These are phyloP conservation scores for Pandion haliaetus DNA, from an alignment of 2,113 vertebrate species.

Conservation along the genomic window DNA sequence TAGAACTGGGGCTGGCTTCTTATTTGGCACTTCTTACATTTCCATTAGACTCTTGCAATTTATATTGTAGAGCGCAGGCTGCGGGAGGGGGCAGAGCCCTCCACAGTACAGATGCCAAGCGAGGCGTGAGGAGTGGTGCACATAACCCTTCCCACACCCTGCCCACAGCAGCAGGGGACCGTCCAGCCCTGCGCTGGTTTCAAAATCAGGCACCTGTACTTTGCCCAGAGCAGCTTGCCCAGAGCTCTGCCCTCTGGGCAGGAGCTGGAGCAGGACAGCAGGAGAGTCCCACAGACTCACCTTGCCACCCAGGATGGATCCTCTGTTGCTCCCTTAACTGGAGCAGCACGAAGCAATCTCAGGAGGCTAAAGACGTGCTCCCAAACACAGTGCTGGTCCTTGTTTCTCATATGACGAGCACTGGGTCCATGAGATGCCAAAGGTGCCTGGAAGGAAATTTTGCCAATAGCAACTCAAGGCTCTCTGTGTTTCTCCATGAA, in stretches of 20 bases:
- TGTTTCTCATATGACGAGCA: not conserved
- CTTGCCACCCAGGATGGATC: not conserved
- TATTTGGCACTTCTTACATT: constrained; percentile 21
- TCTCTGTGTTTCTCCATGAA: not conserved
- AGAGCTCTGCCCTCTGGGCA: not conserved
- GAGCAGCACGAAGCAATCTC: not conserved
- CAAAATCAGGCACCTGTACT: not conserved
- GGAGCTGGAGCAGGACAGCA: not conserved
- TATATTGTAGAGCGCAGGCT: not conserved
- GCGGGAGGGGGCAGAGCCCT: not conserved
- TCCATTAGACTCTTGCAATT: constrained; percentile 25
- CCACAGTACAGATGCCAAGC: fast-evolving
- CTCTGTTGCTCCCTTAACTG: not conserved
- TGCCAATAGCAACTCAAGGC: not conserved
- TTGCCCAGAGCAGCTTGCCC: not conserved
- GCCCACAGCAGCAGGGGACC: not conserved
- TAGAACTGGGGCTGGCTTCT: not conserved
- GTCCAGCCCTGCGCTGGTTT: not conserved
- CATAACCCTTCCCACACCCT: not conserved
- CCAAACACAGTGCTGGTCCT: not conserved
- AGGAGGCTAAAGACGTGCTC: not conserved
- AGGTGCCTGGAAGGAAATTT: not conserved
- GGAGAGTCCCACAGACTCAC: not conserved
- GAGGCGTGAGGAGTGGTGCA: fast-evolving
- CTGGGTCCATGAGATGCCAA: not conserved